Conservation (phyloP, 2,113 vertebrate genomes). For the Dicentrarchus labrax region DNA sequence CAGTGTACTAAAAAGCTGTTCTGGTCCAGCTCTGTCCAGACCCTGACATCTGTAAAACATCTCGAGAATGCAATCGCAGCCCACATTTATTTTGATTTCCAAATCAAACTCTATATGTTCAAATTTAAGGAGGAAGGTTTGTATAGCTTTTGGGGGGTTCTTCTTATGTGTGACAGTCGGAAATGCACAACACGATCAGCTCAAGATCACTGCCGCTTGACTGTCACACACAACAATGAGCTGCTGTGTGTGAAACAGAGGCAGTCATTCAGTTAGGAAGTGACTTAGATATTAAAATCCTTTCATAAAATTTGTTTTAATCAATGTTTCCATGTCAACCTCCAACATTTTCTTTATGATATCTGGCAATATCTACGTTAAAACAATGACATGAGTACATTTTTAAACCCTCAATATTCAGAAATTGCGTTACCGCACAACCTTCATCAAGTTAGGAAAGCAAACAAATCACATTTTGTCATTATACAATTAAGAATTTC, state of each 20-base stretch:
- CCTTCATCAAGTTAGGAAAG: neutral
- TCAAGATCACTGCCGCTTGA: constrained; percentile 16
- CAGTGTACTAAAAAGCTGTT: neutral
- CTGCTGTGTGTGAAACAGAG: constrained; percentile 50
- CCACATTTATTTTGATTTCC: neutral
- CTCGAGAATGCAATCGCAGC: neutral
- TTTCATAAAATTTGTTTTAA: neutral
- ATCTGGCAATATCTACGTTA: neutral
- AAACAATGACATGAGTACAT: neutral
- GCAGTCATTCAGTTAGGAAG: constrained; percentile 24
- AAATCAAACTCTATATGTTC: neutral
- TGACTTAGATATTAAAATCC: neutral
- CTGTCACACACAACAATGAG: constrained; percentile 36
- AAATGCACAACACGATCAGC: constrained; percentile 4
- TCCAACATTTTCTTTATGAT: neutral
- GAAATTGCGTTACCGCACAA: neutral
- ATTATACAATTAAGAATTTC: constrained; percentile 17
- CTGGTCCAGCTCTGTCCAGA: neutral
- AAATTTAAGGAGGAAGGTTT: neutral
- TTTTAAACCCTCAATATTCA: neutral
- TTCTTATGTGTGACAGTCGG: neutral
- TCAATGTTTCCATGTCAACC: too few species aligned
- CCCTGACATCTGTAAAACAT: neutral
- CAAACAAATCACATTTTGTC: constrained; percentile 2
- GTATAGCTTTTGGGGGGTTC: too few species aligned